Evolutionary conservation across 2,888 invertebrate species (phyloP), one percentile per base, ranked within the genome.

Genomic region (Eledona agricola): DNA sequence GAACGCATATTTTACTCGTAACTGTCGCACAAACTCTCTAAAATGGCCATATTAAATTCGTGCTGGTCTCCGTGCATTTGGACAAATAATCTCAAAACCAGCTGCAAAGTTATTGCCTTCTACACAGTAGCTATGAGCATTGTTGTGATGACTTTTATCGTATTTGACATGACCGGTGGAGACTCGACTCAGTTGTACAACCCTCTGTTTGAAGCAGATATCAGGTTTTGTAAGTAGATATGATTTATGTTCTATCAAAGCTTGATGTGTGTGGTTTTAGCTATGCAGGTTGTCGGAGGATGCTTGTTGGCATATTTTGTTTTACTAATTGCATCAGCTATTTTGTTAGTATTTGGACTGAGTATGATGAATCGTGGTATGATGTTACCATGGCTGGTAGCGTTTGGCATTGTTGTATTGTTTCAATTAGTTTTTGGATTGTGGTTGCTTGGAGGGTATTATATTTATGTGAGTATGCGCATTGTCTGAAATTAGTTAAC

Each of bases 31-130:
- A n/a, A n/a, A n/a, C n/a, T 29, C 10, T 4, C 1, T 26, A 83
- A 74, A 69, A 91, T 91, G 90, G 84, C 84, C 10, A 72, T 88
- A 6, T 67, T 93, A 43, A 80, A 85, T 65, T 87, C 91, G 0
- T 93, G 90, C 73, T 93, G 93, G 93, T 89, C 92, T 3, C 93
- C 93, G 51, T 89, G 88, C 67, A 87, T 93, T 67, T 93, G 92
- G 89, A 87, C 89, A 25, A 86, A 89, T 51, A 84, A 84, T 66
- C 82, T 92, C 2, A 88, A 87, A 72, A 81, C 83, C 16, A 93
- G 91, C 4, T 87, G 88, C 68, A 84, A 84, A 68, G 88, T 88
- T 1, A 87, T 93, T 51, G 91, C 91, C 0, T 84, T 83, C 12
- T 94, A 94, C 67, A 88, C 92, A 1, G 81, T 83, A 16, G 87